Conservation (phyloP, 2,797 vertebrate genomes). For the Clarias pachynema region DNA sequence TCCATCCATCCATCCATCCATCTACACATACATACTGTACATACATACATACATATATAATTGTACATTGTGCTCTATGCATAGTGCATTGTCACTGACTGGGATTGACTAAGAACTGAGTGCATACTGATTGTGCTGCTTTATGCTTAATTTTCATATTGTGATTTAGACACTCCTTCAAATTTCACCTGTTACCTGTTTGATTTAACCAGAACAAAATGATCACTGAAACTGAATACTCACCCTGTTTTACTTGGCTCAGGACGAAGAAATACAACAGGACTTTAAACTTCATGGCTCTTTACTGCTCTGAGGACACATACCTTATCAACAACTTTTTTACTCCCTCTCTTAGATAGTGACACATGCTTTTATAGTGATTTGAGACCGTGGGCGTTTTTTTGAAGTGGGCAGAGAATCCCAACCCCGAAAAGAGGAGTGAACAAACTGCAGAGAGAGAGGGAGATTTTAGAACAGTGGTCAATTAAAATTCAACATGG, state of each 20-base stretch:
- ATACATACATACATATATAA: too few species aligned
- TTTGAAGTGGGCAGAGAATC: slow-evolving; percentile 14
- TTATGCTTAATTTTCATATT: background rate
- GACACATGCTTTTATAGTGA: slow-evolving; percentile 43
- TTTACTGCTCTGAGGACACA: slow-evolving; percentile 61
- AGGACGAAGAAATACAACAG: slow-evolving; percentile 66
- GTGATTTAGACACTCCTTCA: background rate
- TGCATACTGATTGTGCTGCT: background rate
- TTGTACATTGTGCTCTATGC: background rate
- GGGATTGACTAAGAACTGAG: background rate
- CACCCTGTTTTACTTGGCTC: slow-evolving; percentile 72
- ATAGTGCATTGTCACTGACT: background rate
- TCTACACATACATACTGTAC: too few species aligned
- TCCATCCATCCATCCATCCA: too few species aligned
- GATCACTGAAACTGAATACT: slow-evolving; percentile 57
- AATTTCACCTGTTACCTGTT: background rate
- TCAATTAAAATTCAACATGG: slow-evolving; percentile 78
- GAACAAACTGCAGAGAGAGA: slow-evolving; percentile 30
- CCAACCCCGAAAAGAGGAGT: slow-evolving; percentile 26
- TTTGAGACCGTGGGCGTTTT: slow-evolving; percentile 43
- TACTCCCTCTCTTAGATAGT: slow-evolving; percentile 22
- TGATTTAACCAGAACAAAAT: background rate
- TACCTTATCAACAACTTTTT: slow-evolving; percentile 70
- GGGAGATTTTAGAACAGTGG: slow-evolving; percentile 66
- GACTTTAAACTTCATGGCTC: slow-evolving; percentile 78